Conservation (phyloP, 1,140 invertebrate species). For the Pseudomyrmex gracilis region DNA sequence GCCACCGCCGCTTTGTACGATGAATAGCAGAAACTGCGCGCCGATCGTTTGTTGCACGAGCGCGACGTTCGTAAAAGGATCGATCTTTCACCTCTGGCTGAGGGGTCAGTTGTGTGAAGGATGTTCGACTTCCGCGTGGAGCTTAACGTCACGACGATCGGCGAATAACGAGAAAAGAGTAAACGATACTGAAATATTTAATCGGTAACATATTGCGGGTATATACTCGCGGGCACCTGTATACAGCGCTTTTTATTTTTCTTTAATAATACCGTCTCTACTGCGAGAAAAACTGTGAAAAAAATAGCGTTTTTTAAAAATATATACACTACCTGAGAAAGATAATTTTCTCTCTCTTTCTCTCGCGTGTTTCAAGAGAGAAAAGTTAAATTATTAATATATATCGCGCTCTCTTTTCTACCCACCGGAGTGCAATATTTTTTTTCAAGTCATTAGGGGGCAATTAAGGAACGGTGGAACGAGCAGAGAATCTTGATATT, state of each 20-base stretch:
- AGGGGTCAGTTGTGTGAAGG: neutral
- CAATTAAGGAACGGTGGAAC: neutral
- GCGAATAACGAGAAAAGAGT: neutral
- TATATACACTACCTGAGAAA: too few species aligned
- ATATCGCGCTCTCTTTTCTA: too few species aligned
- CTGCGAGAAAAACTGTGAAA: neutral
- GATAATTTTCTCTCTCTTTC: too few species aligned
- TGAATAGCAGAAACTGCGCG: conserved; percentile 27
- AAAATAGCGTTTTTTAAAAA: too few species aligned
- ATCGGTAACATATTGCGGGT: neutral
- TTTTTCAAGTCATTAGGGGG: too few species aligned
- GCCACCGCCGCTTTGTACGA: neutral
- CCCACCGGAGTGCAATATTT: too few species aligned
- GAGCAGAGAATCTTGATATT: neutral
- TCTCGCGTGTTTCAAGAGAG: too few species aligned
- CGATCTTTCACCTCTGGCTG: conserved; percentile 17
- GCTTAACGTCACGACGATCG: neutral
- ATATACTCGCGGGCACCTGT: too few species aligned
- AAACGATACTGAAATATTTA: conserved; percentile 20
- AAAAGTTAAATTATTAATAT: too few species aligned
- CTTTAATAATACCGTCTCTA: neutral
- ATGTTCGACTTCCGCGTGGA: conserved; percentile 19
- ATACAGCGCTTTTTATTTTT: neutral
- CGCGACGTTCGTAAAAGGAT: conserved; percentile 44
- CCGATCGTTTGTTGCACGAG: conserved; percentile 20